phyloP scores from a whole-genome alignment of 2,113 vertebrate genomes.

The Tachysurus vachellii region DNA sequence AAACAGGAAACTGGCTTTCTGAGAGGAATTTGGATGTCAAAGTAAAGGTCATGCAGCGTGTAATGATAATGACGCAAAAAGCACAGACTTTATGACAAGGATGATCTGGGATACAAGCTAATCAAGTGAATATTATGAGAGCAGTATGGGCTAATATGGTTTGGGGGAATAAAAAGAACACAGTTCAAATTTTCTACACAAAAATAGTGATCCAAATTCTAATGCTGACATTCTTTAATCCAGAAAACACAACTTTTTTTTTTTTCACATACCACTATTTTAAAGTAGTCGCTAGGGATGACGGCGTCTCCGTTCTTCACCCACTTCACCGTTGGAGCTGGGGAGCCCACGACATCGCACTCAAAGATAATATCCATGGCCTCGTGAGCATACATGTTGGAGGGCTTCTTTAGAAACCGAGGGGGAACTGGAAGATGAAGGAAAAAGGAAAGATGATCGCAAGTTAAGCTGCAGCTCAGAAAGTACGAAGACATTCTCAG shows the following conservation, averaged over 20 bases:
- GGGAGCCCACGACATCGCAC: slow-evolving; percentile 89
- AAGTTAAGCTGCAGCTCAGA: background rate
- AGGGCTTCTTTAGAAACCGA: slow-evolving; percentile 82
- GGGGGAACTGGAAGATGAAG: slow-evolving; percentile 78
- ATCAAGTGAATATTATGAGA: background rate
- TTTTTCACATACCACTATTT: slow-evolving; percentile 85
- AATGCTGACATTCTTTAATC: background rate
- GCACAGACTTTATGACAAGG: background rate
- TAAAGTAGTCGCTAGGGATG: slow-evolving; percentile 98
- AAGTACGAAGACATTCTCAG: too few relatives aligned
- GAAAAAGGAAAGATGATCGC: background rate
- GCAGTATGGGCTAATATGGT: background rate
- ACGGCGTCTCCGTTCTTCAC: slow-evolving; percentile 97
- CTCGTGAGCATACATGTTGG: slow-evolving; percentile 90
- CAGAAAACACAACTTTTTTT: background rate
- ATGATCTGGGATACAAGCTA: background rate
- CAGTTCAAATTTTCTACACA: background rate
- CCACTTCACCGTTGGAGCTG: slow-evolving; percentile 92
- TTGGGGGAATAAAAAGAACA: background rate
- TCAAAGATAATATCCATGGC: slow-evolving; percentile 97
- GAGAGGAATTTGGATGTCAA: background rate
- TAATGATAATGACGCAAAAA: background rate
- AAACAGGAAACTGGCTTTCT: background rate
- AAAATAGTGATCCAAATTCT: background rate
- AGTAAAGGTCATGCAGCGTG: background rate